Conservation (phyloP, 2,113 vertebrate genomes). For the Perognathus longimembris region DNA sequence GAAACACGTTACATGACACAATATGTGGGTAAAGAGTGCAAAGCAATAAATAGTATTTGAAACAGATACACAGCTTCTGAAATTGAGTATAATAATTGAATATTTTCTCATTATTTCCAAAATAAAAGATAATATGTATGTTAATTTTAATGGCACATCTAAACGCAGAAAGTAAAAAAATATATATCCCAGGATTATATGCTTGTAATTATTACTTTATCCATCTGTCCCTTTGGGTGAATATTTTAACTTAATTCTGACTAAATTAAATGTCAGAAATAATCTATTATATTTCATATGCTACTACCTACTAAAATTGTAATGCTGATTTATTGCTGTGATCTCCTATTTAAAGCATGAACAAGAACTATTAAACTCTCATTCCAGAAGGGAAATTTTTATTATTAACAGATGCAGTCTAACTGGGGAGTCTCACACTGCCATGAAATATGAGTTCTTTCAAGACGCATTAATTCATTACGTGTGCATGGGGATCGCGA, state of each 20-base stretch:
- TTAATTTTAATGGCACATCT: slow-evolving; percentile 65
- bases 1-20: not conserved
- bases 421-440: slow-evolving; percentile 68
- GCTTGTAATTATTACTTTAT: slow-evolving; percentile 79
- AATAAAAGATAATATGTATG: slow-evolving; percentile 48
- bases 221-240: slow-evolving; percentile 67
- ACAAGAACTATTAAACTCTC: slow-evolving; percentile 82
- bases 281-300: slow-evolving; percentile 78
- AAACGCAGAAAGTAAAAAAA: slow-evolving; percentile 59
- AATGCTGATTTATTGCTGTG: slow-evolving; percentile 83
- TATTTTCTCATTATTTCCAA: slow-evolving; percentile 41
- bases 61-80: slow-evolving; percentile 19
- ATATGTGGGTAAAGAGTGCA: not conserved
- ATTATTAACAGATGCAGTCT: slow-evolving; percentile 86
- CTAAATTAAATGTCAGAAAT: slow-evolving; percentile 82
- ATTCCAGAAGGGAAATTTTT: slow-evolving; percentile 82
- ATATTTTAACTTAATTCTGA: slow-evolving; percentile 79
- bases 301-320: slow-evolving; percentile 79
- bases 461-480: slow-evolving; percentile 77
- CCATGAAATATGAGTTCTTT: slow-evolving; percentile 78
- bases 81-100: slow-evolving; percentile 38
- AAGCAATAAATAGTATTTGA: slow-evolving; percentile 41
- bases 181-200: slow-evolving; percentile 45
- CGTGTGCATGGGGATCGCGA: slow-evolving; percentile 38
- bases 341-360: slow-evolving; percentile 84